phyloP scores from a whole-genome alignment of 2,113 vertebrate species.

The Hippocampus guttulatus region DNA sequence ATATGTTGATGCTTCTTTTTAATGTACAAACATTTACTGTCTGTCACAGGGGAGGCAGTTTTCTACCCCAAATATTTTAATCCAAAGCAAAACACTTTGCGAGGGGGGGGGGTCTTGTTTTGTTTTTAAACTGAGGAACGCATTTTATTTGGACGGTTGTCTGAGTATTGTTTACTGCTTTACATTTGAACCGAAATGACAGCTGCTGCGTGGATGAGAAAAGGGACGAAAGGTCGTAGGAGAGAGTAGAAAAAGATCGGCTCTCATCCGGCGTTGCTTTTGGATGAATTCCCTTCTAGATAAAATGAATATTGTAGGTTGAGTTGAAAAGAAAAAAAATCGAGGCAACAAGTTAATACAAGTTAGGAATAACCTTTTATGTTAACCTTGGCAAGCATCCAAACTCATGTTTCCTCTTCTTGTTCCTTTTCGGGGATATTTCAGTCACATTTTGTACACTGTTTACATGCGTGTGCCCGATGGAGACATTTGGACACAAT shows the following conservation, averaged over 20 bases:
- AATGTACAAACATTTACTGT: constrained; percentile 14
- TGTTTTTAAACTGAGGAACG: constrained; percentile 34
- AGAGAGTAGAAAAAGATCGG: constrained; percentile 22
- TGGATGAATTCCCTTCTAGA: constrained; percentile 7
- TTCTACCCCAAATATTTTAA: constrained; percentile 2
- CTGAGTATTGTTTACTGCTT: constrained; percentile 55
- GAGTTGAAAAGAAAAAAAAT: constrained; percentile 32
- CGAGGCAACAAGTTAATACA: constrained; percentile 2
- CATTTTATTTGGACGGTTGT: constrained; percentile 19
- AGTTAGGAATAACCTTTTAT: constrained; percentile 27
- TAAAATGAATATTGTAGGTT: constrained; percentile 32
- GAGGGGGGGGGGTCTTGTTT: not conserved
- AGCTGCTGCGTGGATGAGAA: constrained; percentile 66
- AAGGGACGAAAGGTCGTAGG: constrained; percentile 63
- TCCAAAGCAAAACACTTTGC: constrained; percentile 28
- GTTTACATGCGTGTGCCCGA: too few relatives aligned
- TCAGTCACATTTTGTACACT: constrained; percentile 10
- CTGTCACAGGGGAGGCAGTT: not conserved
- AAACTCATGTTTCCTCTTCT: not conserved
- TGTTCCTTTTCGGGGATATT: not conserved
- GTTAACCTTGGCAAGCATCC: constrained; percentile 16
- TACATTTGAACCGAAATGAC: constrained; percentile 63
- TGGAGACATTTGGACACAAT: not conserved
- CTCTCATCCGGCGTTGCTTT: not conserved
- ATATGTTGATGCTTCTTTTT: constrained; percentile 58